A percentile compares a stretch with the other conserved stretches of the same genome.
phyloP scores from a whole-genome alignment of 2,888 invertebrate genomes.

The Fissipunctia ypsillon region DNA sequence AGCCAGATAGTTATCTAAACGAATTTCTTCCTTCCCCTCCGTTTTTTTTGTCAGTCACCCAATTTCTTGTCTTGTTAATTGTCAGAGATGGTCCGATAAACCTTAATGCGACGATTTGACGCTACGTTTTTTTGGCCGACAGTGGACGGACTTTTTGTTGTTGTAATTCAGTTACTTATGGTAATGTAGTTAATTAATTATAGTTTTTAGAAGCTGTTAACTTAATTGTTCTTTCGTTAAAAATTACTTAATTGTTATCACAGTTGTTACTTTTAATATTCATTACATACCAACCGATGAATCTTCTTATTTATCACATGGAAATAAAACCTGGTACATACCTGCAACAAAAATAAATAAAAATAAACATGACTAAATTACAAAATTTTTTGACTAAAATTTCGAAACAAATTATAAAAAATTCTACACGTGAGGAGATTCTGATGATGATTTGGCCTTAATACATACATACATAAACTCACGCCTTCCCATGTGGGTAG shows the following conservation, averaged over 20 bases:
- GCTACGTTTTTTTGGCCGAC: constrained; percentile 52
- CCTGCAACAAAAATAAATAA: constrained; percentile 43
- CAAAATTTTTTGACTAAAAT: background rate
- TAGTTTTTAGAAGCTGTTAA: background rate
- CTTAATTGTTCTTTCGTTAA: background rate
- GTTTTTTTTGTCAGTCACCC: constrained; percentile 52
- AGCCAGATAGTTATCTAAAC: constrained; percentile 66
- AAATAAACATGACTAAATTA: background rate
- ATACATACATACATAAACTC: no score
- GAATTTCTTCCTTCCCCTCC: constrained; percentile 61
- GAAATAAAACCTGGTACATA: constrained; percentile 34
- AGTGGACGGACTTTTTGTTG: constrained; percentile 6
- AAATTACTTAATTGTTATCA: background rate
- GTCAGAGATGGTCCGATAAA: constrained; percentile 64
- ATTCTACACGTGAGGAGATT: background rate
- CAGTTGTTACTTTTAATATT: background rate
- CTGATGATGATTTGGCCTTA: no score
- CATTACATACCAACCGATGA: constrained; percentile 1
- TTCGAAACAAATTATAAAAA: no score
- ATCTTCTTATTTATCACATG: background rate
- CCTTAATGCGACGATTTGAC: constrained; percentile 60
- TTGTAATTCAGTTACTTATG: constrained; percentile 16
- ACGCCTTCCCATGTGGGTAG: no score
- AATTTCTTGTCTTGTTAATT: constrained; percentile 63
- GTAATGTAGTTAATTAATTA: constrained; percentile 7